Base-by-base conservation (phyloP, 2,888 invertebrate genomes). In the Torymus aiolomorphi region DNA sequence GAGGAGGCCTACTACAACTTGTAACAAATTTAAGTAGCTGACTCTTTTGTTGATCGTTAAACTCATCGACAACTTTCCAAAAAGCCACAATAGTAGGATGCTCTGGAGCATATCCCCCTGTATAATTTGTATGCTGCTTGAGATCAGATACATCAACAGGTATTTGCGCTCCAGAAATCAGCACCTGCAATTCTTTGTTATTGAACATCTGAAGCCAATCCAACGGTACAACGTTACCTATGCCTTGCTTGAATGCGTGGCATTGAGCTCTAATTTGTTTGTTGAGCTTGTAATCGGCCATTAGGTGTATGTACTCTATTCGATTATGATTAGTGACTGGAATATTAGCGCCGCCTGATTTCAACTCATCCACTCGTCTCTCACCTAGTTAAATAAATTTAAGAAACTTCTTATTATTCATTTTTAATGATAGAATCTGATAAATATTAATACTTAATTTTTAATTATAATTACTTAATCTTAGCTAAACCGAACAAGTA, bases 1-100 rank as follows among this genome's bases (percentile, higher is more conserved):
- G 92, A 0, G 99, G 99, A 3, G 99, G 98, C 80, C 98, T 92
- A 0, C 99, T 99, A 89, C 99, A 99, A 89, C 98, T 98, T 2
- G 99, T 99, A 61, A 99, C 98, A 91, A 99, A 99, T 91, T 98
- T 98, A 11, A 99, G 92, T 73, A 99, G 92, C 88, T 96, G 96
- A 80, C 97, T 93, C 82, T 95, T 94, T 90, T 98, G 96, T 74
- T 93, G 92, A 89, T 97, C 97, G 72, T 94, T 94, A 89, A 99
- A 97, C 65, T 93, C 93, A 76, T 94, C 93, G 11, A 98, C 93
- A 57, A 97, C 96, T 84, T 94, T 93, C 99, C 99, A 99, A 91
- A 99, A 99, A 77, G 94, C 92, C 82, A 93, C 88, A 82, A 98
- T 97, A 0, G 97, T 97, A 2, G 95, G 95, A 91, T 98, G 97